Evolutionary conservation across 2,113 vertebrate species (phyloP).

Genomic region (Panthera uncia): DNA sequence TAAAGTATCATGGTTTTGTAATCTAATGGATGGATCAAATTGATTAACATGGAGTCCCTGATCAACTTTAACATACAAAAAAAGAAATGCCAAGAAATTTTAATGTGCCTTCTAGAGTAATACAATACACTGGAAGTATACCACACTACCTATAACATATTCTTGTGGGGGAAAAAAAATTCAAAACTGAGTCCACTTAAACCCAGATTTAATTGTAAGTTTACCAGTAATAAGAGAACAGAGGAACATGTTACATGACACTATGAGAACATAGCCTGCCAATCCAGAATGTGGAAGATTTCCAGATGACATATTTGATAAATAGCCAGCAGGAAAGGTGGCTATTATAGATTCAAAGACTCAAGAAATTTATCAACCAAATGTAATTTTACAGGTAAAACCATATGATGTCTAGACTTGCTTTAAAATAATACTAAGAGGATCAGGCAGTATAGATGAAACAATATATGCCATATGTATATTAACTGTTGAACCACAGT

Average conservation of each 20-base stretch:
- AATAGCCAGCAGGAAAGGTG: not conserved
- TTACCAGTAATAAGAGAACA: not conserved
- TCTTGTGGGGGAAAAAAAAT: not conserved
- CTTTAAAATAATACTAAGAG: slow-evolving; percentile 13
- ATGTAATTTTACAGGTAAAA: not conserved
- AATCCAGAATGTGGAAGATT: slow-evolving; percentile 5
- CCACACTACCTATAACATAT: not conserved
- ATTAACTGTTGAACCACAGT: not conserved
- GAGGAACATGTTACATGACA: not conserved
- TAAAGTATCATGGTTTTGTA: slow-evolving; percentile 11
- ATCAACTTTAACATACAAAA: not conserved
- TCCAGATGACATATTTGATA: not conserved
- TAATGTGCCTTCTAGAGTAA: not conserved
- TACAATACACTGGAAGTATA: not conserved
- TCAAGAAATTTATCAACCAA: not conserved
- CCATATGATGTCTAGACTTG: not conserved
- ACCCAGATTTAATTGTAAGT: not conserved
- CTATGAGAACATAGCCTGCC: not conserved
- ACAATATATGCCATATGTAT: not conserved
- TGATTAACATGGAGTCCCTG: not conserved
- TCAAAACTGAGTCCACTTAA: slow-evolving; percentile 1
- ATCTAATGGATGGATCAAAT: not conserved
- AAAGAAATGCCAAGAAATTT: not conserved
- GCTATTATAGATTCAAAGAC: not conserved
- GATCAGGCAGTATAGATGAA: not conserved